phyloP scores from a whole-genome alignment of 2,888 invertebrate species.

The Chalcis sispes region DNA sequence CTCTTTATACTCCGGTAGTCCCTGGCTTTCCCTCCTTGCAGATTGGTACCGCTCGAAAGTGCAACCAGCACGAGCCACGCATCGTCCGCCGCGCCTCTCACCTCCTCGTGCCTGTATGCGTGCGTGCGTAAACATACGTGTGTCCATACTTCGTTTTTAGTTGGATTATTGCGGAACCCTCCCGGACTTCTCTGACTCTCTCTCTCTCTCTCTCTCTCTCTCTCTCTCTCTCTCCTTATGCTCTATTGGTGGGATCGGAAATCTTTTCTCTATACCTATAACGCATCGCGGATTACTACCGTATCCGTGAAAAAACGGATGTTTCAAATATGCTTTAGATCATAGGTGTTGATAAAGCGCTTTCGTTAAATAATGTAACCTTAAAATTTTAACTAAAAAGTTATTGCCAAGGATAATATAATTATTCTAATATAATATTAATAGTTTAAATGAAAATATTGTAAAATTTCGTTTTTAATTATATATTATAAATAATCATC shows the following conservation, averaged over 20 bases:
- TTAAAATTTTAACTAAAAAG: no score
- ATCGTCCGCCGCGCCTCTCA: slow-evolving; percentile 43
- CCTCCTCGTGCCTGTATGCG: background rate
- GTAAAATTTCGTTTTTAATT: no score
- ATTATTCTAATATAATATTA: no score
- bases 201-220: no score
- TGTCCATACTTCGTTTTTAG: slow-evolving; percentile 38
- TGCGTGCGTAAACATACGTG: background rate
- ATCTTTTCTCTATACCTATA: background rate
- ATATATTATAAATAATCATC: no score
- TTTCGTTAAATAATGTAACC: no score
- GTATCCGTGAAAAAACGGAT: slow-evolving; percentile 4
- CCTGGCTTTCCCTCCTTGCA: slow-evolving; percentile 71
- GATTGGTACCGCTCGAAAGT: slow-evolving; percentile 69
- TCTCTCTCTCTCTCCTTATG: no score
- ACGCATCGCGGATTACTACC: slow-evolving; percentile 11
- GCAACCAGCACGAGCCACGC: slow-evolving; percentile 65
- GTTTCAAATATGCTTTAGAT: no score
- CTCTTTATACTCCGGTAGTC: slow-evolving; percentile 72
- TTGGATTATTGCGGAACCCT: slow-evolving; percentile 35
- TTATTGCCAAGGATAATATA: no score
- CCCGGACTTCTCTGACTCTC: background rate
- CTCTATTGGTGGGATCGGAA: background rate
- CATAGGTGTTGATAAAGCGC: no score
- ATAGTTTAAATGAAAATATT: no score